Base-by-base conservation (phyloP, 2,888 invertebrate species). In the Endomychus coccineus region DNA sequence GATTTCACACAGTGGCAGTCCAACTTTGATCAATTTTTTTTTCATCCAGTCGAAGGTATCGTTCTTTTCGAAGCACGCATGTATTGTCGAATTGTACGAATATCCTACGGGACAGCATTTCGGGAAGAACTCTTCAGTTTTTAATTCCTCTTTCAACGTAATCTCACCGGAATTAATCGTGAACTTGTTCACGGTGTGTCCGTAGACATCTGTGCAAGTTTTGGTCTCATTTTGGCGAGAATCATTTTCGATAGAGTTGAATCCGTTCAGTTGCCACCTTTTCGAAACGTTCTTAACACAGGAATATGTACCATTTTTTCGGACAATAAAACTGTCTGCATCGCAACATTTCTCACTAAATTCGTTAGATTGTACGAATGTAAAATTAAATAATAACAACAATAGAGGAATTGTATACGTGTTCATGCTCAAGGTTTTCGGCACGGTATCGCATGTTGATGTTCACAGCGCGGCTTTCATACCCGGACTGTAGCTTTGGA, bases 311-410 rank as follows among this genome's bases (percentile, higher is more conserved):
- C 23, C 22, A 5, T 36, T 16, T 19, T 29, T 12, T n/a, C 29
- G 27, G 11, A 29, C 23, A 1, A 36, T n/a, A 6, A 17, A 13
- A 3, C 27, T 21, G 9, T 11, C 23, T 3, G 2, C 1, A 6
- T 15, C 16, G 23, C 36, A 36, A 10, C 36, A 36, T 36, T 36
- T 36, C 29, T 36, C 11, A n/a, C n/a, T n/a, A n/a, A n/a, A n/a
- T n/a, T n/a, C n/a, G n/a, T n/a, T n/a, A n/a, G n/a, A n/a, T n/a
- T n/a, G n/a, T n/a, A n/a, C n/a, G n/a, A n/a, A n/a, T n/a, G n/a
- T n/a, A n/a, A n/a, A n/a, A n/a, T n/a, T n/a, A n/a, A n/a, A n/a
- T n/a, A n/a, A n/a, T n/a, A n/a, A n/a, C n/a, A n/a, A n/a, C n/a
- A n/a, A n/a, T n/a, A n/a, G n/a, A n/a, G n/a, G n/a, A n/a, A n/a